phyloP scores from a whole-genome alignment of 2,113 vertebrate species.

The Bathybates hornii region DNA sequence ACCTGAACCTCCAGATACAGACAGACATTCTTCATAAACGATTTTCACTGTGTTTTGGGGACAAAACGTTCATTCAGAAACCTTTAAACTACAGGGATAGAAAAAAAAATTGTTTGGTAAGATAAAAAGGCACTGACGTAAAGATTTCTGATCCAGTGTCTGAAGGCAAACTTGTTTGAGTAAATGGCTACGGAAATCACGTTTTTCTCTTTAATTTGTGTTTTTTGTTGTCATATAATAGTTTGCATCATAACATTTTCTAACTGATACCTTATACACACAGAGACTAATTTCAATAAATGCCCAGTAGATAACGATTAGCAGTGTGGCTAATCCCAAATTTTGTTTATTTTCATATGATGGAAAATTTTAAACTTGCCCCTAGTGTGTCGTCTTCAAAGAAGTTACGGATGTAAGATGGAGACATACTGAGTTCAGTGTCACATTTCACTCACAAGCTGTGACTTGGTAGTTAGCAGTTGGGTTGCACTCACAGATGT shows the following conservation, averaged over 20 bases:
- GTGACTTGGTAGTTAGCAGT: neutral
- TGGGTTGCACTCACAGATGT: neutral
- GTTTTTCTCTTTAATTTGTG: neutral
- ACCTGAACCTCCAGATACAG: neutral
- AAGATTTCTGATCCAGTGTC: neutral
- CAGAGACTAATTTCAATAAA: neutral
- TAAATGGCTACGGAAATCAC: neutral
- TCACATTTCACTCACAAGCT: neutral
- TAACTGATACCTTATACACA: neutral
- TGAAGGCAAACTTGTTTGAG: neutral
- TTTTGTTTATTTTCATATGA: neutral
- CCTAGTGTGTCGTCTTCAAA: neutral
- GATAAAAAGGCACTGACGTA: rapidly evolving
- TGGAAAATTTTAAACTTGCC: neutral
- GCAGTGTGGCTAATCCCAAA: neutral
- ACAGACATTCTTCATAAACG: neutral
- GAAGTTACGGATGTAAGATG: neutral
- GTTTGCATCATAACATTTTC: neutral
- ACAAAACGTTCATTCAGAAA: neutral
- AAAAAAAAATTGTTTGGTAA: rapidly evolving
- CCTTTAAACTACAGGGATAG: neutral
- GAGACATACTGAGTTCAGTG: neutral
- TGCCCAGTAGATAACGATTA: neutral
- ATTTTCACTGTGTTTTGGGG: neutral
- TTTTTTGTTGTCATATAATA: neutral